A percentile compares a stretch with the other conserved stretches of the same genome.
These are phyloP conservation scores for Gallirallus australis DNA, from an alignment of 2,797 vertebrate species.

Conservation along the genomic window DNA sequence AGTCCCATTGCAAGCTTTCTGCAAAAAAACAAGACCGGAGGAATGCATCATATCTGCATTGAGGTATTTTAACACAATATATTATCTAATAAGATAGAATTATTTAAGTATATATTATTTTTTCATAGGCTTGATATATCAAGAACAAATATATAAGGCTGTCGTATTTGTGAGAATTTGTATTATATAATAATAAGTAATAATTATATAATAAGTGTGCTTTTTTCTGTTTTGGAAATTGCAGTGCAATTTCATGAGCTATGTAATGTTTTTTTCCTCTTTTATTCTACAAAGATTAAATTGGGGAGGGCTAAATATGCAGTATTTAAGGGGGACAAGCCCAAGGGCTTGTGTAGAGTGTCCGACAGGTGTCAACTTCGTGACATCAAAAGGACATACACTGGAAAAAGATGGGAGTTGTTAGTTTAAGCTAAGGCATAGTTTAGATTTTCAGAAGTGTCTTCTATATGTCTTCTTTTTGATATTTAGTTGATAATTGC, in stretches of 20 bases:
- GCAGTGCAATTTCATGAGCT: background rate
- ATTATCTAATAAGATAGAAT: background rate
- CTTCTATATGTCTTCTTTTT: background rate
- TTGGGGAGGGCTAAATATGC: background rate
- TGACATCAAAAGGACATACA: background rate
- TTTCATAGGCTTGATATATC: background rate
- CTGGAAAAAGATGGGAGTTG: background rate
- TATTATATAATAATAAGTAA: background rate
- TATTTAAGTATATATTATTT: background rate
- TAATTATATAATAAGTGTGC: background rate
- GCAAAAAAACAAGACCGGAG: slow-evolving; percentile 92
- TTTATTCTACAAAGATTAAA: background rate
- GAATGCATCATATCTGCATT: slow-evolving; percentile 97
- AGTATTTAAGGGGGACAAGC: background rate
- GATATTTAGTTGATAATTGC: background rate
- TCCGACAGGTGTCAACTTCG: background rate
- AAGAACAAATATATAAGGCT: background rate
- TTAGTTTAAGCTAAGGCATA: background rate
- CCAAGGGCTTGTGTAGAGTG: background rate
- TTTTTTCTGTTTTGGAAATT: background rate
- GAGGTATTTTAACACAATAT: slow-evolving; percentile 83
- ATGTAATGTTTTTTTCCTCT: background rate
- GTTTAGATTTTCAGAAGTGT: background rate
- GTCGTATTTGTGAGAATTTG: background rate
- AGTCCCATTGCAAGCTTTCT: slow-evolving; percentile 93